Conservation (phyloP, 2,888 invertebrate genomes). For the Lingula anatina region DNA sequence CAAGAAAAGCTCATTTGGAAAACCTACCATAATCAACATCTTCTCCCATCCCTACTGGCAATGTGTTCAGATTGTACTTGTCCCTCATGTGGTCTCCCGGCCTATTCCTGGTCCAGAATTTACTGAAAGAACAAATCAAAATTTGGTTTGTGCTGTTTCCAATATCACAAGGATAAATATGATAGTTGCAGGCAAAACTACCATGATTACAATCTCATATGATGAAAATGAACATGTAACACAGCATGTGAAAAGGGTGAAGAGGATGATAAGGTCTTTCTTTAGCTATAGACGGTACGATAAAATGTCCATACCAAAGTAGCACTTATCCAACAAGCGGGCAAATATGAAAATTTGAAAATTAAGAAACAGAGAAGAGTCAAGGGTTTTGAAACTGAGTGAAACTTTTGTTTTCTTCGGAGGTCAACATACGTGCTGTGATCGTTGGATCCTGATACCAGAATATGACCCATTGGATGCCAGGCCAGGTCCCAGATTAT, state of each 20-base stretch:
- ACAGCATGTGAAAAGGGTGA: no score
- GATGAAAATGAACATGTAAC: neutral
- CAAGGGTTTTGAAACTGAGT: no score
- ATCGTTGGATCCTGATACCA: constrained; percentile 99
- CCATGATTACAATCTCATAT: neutral
- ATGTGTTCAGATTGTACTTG: constrained; percentile 83
- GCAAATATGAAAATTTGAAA: no score
- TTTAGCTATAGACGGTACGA: no score
- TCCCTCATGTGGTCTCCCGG: constrained; percentile 96
- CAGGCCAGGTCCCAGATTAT: constrained; percentile 99
- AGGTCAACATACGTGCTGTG: constrained; percentile 73
- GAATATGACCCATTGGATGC: constrained; percentile 98
- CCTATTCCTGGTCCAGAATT: constrained; percentile 98
- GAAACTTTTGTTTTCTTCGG: no score
- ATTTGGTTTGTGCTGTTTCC: neutral
- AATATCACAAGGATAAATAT: neutral
- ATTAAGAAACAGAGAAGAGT: no score
- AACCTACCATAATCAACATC: constrained; percentile 44
- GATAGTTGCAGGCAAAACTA: no score
- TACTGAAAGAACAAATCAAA: constrained; percentile 53
- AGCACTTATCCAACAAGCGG: no score
- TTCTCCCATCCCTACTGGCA: constrained; percentile 68
- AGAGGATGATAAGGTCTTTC: no score
- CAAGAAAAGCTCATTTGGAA: neutral
- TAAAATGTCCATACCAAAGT: no score